Evolutionary conservation across 2,113 vertebrate species (phyloP), one percentile per base, ranked within the genome.

Genomic region (Zeus faber): DNA sequence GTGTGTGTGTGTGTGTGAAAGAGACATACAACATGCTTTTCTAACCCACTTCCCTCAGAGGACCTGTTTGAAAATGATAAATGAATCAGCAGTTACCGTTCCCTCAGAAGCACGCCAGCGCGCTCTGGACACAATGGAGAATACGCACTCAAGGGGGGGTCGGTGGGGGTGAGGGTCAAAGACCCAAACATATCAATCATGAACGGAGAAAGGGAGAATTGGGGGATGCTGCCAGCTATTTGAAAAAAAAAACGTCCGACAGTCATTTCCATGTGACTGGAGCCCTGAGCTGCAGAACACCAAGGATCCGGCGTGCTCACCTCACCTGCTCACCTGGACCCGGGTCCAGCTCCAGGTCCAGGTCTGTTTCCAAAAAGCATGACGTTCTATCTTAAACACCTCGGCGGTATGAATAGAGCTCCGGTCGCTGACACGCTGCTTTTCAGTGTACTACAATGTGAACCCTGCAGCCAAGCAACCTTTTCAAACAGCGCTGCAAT

Each of bases 51-150:
- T 56, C 60, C 62, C 65, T 47, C 58, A 76, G 67, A 67, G 62
- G 71, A 67, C 41, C 61, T 67, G 66, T 80, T 67, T 69, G 74
- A 81, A 81, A 74, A 67, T 80, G 77, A 77, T 54, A 80, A 67
- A 80, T 77, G 77, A 83, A 83, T 76, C 79, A 63, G 53, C 67
- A 49, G 61, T 78, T 76, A 70, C 58, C 49, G 18, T 57, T 70
- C 26, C 51, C 46, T 51, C 23, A 48, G 54, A 6, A 21, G 8
- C 17, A 44, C 17, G 11, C 10, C 17, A 1, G 41, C 35, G 10
- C 3, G 20, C 8, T 7, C 10, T 23, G 46, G 80, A 76, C 74
- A 47, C 66, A 58, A 40, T 13, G 18, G 31, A 31, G 67, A 54
- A 27, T 70, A 21, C 50, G 13, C 23, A n/a, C n/a, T n/a, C n/a